Base-by-base conservation (phyloP, 2,797 vertebrate genomes). In the Lepus townsendii region DNA sequence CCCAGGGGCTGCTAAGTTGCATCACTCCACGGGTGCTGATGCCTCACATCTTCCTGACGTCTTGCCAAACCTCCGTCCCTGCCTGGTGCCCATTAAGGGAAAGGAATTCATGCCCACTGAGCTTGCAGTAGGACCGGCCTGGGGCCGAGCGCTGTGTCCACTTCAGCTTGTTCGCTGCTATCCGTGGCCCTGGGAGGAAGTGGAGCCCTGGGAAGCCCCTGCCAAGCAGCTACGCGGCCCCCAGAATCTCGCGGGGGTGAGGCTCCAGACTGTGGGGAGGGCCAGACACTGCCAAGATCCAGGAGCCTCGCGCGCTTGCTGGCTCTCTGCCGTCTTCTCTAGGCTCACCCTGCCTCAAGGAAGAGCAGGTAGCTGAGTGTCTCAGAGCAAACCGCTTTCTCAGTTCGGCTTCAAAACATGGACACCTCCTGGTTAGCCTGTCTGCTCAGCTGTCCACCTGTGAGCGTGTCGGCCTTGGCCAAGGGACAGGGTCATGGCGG, bases 31-130 rank as follows among this genome's bases (percentile, higher is more conserved):
- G 1, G 54, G 50, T 7, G 27, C 60, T 14, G 42, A 86, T n/a
- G 78, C 62, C 79, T 84, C 92, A 54, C 57, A 38, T 83, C 96
- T 90, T 90, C 82, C 95, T 90, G 94, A 78, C 63, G 1, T 42
- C 88, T 78, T 38, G 93, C 96, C 96, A 97, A 79, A 27, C 42
- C 79, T 32, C 35, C 35, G 42, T 91, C 79, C 62, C 88, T 86
- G 94, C 73, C 54, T 42, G 42, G 88, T 86, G 79, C 86, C 96
- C 96, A 92, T 96, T 93, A 96, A 96, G 96, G 95, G 94, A 96
- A 96, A 96, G 71, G 96, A 96, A 97, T 95, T 84, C 5, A 0
- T 72, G 78, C 38, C 77, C n/a, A 27, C 78, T 20, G 68, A 73
- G 87, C 71, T 75, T 73, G 85, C 75, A 38, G 20, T 8, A 27